These are phyloP conservation scores for Cisticola juncidis DNA, from an alignment of 2,113 vertebrate species.

Conservation along the genomic window DNA sequence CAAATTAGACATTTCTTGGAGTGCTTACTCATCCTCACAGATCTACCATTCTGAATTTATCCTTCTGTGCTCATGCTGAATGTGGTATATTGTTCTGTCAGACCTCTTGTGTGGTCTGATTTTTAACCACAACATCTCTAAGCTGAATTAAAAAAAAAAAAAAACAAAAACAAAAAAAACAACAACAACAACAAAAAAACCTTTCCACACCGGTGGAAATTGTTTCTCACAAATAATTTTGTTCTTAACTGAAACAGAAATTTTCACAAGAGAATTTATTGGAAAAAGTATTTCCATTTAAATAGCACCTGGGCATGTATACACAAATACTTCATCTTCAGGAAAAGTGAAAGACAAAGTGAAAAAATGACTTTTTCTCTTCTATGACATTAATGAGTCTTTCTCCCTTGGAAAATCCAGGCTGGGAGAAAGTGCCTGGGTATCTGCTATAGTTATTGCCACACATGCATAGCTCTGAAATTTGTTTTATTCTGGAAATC, in stretches of 20 bases:
- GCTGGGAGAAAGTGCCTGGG: background rate
- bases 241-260: background rate
- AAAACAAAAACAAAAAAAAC: too few relatives aligned
- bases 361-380: background rate
- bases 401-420: background rate
- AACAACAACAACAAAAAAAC: too few relatives aligned
- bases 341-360: background rate
- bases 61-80: background rate
- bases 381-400: fast-evolving
- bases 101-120: background rate
- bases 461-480: background rate
- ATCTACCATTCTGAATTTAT: background rate
- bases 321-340: background rate
- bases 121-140: background rate
- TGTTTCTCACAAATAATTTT: background rate
- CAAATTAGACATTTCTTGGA: background rate
- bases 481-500: background rate
- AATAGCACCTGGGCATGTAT: background rate
- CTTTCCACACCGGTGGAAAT: background rate
- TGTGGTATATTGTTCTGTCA: background rate
- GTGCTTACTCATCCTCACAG: background rate
- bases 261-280: background rate
- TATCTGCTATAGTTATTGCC: background rate
- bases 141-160: background rate
- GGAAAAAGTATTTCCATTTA: background rate